A percentile compares a stretch with the other conserved stretches of the same genome.
phyloP scores from a whole-genome alignment of 2,113 vertebrate genomes.

The Prolemur simus region DNA sequence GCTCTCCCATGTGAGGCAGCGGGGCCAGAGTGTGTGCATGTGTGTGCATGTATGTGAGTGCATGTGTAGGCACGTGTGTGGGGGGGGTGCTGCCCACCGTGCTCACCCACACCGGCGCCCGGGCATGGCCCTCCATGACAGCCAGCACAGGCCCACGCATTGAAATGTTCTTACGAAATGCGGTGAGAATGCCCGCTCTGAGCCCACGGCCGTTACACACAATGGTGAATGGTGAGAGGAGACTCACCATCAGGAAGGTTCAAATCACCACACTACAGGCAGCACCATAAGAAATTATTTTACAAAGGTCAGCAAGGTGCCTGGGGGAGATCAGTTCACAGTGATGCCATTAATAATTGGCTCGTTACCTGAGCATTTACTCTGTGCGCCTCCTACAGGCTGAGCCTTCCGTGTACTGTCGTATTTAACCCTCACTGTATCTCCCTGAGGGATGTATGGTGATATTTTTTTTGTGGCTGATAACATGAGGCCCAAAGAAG shows the following conservation, averaged over 20 bases:
- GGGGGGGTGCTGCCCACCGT: rapidly evolving
- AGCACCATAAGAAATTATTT: background rate
- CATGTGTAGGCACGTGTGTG: too few relatives aligned
- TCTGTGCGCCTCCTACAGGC: background rate
- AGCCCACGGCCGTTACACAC: background rate
- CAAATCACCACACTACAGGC: background rate
- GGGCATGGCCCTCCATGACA: rapidly evolving
- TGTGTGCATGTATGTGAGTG: background rate
- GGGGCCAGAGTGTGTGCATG: too few relatives aligned
- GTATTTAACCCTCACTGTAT: background rate
- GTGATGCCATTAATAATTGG: background rate
- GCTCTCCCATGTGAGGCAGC: background rate
- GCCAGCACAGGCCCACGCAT: background rate
- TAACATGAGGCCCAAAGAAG: background rate
- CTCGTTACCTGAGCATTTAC: background rate
- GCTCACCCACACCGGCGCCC: background rate
- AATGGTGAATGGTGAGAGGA: background rate
- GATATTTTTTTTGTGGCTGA: background rate
- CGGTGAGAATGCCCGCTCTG: background rate
- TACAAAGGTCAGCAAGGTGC: background rate
- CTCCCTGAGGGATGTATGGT: background rate
- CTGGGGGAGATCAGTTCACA: background rate
- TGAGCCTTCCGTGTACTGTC: background rate
- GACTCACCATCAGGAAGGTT: background rate
- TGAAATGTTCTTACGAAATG: background rate